Evolutionary conservation across 2,797 vertebrate genomes (phyloP).

Genomic region (Platalea minor): DNA sequence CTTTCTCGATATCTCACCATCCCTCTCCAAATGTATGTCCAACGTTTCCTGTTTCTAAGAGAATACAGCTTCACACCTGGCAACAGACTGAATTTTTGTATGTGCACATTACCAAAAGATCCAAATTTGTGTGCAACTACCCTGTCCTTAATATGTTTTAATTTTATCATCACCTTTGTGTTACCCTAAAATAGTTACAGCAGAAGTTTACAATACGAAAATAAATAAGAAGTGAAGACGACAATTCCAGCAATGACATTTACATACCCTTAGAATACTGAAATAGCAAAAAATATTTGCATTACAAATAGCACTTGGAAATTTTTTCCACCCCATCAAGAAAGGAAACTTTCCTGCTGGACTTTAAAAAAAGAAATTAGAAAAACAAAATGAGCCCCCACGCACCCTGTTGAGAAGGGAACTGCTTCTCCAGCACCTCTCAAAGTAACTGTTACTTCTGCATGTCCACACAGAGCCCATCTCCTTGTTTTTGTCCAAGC

Average conservation of each 20-base stretch:
- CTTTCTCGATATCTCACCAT: not conserved
- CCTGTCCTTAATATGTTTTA: not conserved
- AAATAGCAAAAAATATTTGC: not conserved
- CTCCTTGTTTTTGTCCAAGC: not conserved
- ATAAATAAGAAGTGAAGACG: not conserved
- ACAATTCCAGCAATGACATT: not conserved
- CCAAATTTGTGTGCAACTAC: not conserved
- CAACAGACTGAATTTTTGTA: not conserved
- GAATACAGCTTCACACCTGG: not conserved
- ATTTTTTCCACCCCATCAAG: not conserved
- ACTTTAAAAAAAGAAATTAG: not conserved
- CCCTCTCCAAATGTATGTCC: not conserved
- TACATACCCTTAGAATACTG: not conserved
- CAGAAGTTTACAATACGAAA: not conserved
- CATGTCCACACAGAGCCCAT: not conserved
- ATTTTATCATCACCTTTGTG: not conserved
- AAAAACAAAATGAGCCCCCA: fast-evolving
- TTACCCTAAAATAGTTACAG: not conserved
- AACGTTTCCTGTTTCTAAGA: not conserved
- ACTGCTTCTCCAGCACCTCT: not conserved
- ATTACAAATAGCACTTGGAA: not conserved
- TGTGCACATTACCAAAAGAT: not conserved
- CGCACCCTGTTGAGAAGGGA: not conserved
- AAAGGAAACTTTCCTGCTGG: not conserved
- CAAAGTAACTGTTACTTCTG: not conserved